A percentile compares a stretch with the other conserved stretches of the same genome.
Conservation (phyloP, 2,113 vertebrate genomes). For the Callionymus lyra region DNA sequence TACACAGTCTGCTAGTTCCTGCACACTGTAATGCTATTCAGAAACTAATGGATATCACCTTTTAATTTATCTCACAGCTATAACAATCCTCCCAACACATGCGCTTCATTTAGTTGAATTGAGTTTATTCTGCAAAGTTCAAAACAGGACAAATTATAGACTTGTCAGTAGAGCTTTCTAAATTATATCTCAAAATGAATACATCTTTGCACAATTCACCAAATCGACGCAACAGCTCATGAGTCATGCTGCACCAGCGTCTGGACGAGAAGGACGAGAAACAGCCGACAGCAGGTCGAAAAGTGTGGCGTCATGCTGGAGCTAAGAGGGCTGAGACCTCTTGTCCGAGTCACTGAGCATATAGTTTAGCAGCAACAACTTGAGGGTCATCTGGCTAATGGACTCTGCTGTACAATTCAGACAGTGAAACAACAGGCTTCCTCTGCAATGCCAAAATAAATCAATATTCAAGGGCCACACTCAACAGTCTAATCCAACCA, state of each 20-base stretch:
- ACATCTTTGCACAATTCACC: slow-evolving; percentile 20
- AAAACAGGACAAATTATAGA: too few relatives aligned
- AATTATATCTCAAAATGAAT: too few relatives aligned
- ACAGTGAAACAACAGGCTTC: too few relatives aligned
- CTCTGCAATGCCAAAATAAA: too few relatives aligned
- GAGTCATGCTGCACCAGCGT: slow-evolving; percentile 50
- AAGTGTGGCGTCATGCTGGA: slow-evolving; percentile 50
- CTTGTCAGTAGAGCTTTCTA: too few relatives aligned
- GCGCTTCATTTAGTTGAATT: too few relatives aligned
- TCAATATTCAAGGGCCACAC: too few relatives aligned
- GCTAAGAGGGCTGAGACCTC: slow-evolving; percentile 32
- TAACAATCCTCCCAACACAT: too few relatives aligned
- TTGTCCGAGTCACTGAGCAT: slow-evolving; percentile 48
- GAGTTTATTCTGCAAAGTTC: too few relatives aligned
- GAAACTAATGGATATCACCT: too few relatives aligned
- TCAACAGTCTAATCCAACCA: too few relatives aligned
- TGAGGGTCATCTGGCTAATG: slow-evolving; percentile 48
- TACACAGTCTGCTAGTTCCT: slow-evolving; percentile 19
- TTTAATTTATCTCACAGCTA: too few relatives aligned
- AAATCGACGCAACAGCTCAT: slow-evolving; percentile 56
- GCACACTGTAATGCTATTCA: not conserved
- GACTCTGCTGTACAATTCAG: slow-evolving; percentile 24
- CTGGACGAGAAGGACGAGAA: slow-evolving; percentile 34
- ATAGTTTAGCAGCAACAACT: slow-evolving; percentile 22
- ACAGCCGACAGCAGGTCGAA: slow-evolving; percentile 34